Conservation (phyloP, 1,140 invertebrate species). For the Pristionchus pacificus region DNA sequence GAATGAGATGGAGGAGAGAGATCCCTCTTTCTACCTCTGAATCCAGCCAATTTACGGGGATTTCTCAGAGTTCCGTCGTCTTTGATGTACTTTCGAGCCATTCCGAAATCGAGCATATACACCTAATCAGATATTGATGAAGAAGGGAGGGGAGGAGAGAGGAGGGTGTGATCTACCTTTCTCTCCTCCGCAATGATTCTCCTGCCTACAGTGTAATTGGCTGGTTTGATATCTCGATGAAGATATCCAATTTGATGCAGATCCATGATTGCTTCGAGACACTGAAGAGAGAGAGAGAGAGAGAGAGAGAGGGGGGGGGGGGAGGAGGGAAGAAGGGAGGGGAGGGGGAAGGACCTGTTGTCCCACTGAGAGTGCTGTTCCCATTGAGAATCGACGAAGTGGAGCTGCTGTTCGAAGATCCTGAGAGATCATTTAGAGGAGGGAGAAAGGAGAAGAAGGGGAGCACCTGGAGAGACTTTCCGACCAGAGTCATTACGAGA, state of each 20-base stretch:
- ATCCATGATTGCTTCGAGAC: constrained; percentile 42
- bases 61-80: constrained; percentile 40
- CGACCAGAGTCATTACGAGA: constrained; percentile 45
- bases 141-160: background rate
- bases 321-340: no score
- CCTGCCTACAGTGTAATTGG: constrained; percentile 27
- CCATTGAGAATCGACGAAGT: constrained; percentile 41
- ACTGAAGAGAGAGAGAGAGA: constrained; percentile 9
- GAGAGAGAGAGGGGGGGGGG: no score
- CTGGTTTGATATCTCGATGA: constrained; percentile 43
- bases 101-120: constrained; percentile 45
- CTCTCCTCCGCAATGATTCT: constrained; percentile 28
- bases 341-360: constrained; percentile 20
- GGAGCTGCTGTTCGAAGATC: constrained; percentile 32
- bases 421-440: constrained; percentile 5
- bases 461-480: constrained; percentile 34
- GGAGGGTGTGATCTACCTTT: constrained; percentile 10
- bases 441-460: background rate
- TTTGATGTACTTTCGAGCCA: constrained; percentile 38
- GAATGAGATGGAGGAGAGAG: no score
- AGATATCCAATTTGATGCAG: constrained; percentile 42
- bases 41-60: constrained; percentile 38
- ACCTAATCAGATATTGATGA: constrained; percentile 13
- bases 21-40: constrained; percentile 33
- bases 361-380: constrained; percentile 40